A percentile compares a stretch with the other conserved stretches of the same genome.
Evolutionary conservation across 2,113 vertebrate genomes (phyloP).

Genomic region (Podarcis muralis): DNA sequence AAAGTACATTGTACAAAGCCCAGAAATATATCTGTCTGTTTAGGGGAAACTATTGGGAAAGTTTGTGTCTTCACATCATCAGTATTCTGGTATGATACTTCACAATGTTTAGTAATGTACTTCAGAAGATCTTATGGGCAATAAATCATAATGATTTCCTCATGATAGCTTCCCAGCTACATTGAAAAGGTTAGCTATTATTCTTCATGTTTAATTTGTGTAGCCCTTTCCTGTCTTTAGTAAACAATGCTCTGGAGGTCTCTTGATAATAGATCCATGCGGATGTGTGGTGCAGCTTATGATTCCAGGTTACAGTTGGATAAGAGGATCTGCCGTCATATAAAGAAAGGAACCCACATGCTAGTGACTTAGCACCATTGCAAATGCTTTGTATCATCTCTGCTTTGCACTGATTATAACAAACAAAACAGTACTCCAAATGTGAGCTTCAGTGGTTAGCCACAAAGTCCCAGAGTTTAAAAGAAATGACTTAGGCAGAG

Average conservation of each 20-base stretch:
- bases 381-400: accelerated
- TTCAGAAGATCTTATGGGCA: conserved; percentile 39
- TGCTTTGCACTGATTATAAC: neutral
- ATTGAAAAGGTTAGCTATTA: conserved; percentile 32
- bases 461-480: neutral
- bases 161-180: conserved; percentile 2
- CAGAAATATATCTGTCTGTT: neutral
- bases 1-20: conserved; percentile 2
- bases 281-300: neutral
- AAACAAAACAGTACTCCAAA: neutral
- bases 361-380: neutral
- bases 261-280: neutral
- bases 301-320: conserved; percentile 12
- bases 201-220: conserved; percentile 15
- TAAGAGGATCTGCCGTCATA: conserved; percentile 14
- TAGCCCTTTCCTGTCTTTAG: neutral
- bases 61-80: conserved; percentile 14
- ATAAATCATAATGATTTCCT: conserved; percentile 28
- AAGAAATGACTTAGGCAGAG: conserved; percentile 2
- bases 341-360: neutral
- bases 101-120: neutral
- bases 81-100: conserved; percentile 33
- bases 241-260: neutral
- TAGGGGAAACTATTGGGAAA: conserved; percentile 20
- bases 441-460: neutral